Conservation (phyloP, 2,888 invertebrate species). For the Drosophila glabriapex region DNA sequence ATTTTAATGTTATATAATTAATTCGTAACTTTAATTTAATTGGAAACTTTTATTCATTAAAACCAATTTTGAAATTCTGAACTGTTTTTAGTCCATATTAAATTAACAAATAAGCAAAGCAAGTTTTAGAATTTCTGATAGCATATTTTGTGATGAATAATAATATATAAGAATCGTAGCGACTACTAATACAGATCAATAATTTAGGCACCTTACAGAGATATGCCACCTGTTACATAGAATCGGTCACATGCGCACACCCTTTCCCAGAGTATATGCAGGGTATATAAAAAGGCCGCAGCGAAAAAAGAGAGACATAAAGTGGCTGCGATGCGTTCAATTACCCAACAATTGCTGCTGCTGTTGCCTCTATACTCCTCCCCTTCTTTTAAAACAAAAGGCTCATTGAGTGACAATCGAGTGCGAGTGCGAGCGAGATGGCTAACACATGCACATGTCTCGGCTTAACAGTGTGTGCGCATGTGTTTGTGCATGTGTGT, state of each 20-base stretch:
- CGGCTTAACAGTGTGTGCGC: neutral
- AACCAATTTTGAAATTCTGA: neutral
- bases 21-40: neutral
- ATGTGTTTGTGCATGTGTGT: neutral
- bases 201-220: neutral
- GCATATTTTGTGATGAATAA: neutral
- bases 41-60: neutral
- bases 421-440: constrained; percentile 42
- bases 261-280: neutral
- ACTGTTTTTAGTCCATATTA: neutral
- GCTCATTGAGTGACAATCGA: constrained; percentile 61
- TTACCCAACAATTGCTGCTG: constrained; percentile 51
- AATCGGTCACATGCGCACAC: neutral
- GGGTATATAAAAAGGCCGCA: constrained; percentile 34
- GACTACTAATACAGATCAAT: neutral
- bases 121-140: neutral
- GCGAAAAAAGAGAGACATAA: constrained; percentile 32
- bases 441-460: constrained; percentile 9
- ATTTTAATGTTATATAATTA: neutral
- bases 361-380: neutral
- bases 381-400: constrained; percentile 66
- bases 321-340: constrained; percentile 69
- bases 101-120: neutral
- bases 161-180: neutral
- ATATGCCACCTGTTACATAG: neutral